Evolutionary conservation across 2,888 invertebrate genomes (phyloP), one percentile per base, ranked within the genome.

Genomic region (Scaeva pyrastri): DNA sequence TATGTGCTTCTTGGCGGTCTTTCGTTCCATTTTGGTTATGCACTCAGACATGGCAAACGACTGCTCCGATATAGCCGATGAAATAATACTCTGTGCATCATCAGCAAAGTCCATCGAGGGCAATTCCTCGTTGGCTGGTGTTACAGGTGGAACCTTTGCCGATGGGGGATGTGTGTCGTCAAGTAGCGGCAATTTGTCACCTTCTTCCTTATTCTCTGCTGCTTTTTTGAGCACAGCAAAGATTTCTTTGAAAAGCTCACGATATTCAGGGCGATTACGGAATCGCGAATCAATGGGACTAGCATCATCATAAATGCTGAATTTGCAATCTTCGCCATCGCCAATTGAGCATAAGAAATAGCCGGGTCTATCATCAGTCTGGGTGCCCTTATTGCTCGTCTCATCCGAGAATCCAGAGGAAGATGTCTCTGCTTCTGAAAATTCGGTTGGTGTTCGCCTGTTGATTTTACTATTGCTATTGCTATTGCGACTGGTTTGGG

Each of bases 351-450:
- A 97, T 68, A 97, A 93, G 92, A 97, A 96, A 16, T 96, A 96
- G n/a, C 97, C 97, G 0, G 96, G 95, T 12, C 96, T 94, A 84
- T 94, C 94, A 86, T 97, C 97, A 0, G 97, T 97, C 90, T 97
- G 97, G 5, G 97, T 97, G 2, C 94, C 94, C 90, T 97, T 97
- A 91, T 96, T 96, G 91, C 96, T 95, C 1, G 96, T 97, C 91
- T 97, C 97, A 90, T 97, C 97, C 0, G 96, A 95, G 91, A 96
- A 97, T 11, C 96, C 97, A 0, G 97, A 97, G 16, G 97, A 97
- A 23, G 96, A 96, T 0, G 97, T 97, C 91, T 97, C 97, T 1
- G 97, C 96, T 91, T 97, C 97, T 0, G 97, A 97, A 90, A 97
- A 97, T 91, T 97, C 97, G 0, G 95, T 95, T 0, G 97, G 96